phyloP scores from a whole-genome alignment of 2,888 invertebrate genomes.

The Hylaea fasciaria region DNA sequence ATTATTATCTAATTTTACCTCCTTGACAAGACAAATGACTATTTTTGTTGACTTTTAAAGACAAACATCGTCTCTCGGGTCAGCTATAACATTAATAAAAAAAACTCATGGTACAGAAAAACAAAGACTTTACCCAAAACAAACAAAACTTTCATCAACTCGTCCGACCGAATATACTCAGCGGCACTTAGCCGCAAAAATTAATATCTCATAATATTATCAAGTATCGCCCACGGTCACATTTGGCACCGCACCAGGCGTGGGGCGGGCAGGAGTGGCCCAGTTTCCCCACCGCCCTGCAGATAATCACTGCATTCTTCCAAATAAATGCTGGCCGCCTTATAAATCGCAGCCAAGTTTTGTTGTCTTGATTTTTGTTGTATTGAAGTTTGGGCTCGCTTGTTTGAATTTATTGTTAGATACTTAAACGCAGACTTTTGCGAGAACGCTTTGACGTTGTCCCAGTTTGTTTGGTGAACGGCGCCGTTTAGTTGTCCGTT shows the following conservation, averaged over 20 bases:
- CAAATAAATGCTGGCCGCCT: constrained; percentile 27
- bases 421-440: constrained; percentile 10
- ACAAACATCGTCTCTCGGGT: no score
- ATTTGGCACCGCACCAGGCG: constrained; percentile 31
- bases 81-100: no score
- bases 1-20: no score
- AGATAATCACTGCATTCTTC: constrained; percentile 35
- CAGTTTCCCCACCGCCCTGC: constrained; percentile 28
- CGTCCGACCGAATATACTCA: constrained; percentile 29
- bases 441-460: background rate
- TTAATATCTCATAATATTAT: constrained; percentile 40
- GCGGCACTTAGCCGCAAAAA: constrained; percentile 32
- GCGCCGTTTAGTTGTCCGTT: no score
- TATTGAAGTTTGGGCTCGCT: constrained; percentile 13
- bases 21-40: no score
- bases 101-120: no score
- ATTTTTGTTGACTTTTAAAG: no score
- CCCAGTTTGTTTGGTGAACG: background rate
- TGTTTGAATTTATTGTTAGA: constrained; percentile 19
- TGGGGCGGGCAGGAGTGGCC: constrained; percentile 8
- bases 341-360: constrained; percentile 30
- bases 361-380: constrained; percentile 17
- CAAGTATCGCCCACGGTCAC: constrained; percentile 21
- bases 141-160: constrained; percentile 17
- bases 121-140: background rate